These are phyloP conservation scores for Drosophila neonasuta DNA, from an alignment of 2,888 invertebrate species.

Conservation along the genomic window DNA sequence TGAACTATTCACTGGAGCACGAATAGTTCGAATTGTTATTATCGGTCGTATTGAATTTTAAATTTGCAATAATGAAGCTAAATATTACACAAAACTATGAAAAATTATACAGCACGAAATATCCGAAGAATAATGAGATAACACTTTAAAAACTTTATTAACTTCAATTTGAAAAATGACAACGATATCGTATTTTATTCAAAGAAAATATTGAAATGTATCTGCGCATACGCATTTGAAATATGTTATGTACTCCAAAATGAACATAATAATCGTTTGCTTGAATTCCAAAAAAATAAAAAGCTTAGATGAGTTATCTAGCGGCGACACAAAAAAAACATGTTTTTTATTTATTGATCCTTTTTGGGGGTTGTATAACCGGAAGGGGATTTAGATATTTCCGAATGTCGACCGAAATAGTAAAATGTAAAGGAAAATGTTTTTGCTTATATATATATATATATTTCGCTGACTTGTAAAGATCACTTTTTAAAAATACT, in stretches of 20 bases:
- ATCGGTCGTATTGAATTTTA: slow-evolving; percentile 30
- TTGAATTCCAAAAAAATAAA: slow-evolving; percentile 78
- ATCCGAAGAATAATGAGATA: slow-evolving; percentile 27
- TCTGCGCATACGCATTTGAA: slow-evolving; percentile 71
- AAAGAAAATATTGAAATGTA: slow-evolving; percentile 70
- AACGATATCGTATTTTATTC: slow-evolving; percentile 77
- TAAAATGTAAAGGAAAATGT: no score
- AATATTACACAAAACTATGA: slow-evolving; percentile 43
- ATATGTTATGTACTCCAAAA: slow-evolving; percentile 69
- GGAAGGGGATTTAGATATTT: neutral
- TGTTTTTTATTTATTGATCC: slow-evolving; percentile 40
- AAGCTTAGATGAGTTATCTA: slow-evolving; percentile 81
- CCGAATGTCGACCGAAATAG: no score
- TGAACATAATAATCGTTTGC: slow-evolving; percentile 74
- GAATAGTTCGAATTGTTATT: slow-evolving; percentile 44
- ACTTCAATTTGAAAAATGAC: slow-evolving; percentile 68
- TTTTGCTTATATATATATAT: no score
- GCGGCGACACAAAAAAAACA: slow-evolving; percentile 61
- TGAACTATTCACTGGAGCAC: slow-evolving; percentile 67
- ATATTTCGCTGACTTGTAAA: no score
- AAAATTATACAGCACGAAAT: slow-evolving; percentile 41
- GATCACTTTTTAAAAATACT: no score
- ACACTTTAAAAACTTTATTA: slow-evolving; percentile 68
- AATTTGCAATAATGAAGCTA: slow-evolving; percentile 27
- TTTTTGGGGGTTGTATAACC: neutral